Conservation (phyloP, 2,797 vertebrate genomes). For the Falco naumanni region DNA sequence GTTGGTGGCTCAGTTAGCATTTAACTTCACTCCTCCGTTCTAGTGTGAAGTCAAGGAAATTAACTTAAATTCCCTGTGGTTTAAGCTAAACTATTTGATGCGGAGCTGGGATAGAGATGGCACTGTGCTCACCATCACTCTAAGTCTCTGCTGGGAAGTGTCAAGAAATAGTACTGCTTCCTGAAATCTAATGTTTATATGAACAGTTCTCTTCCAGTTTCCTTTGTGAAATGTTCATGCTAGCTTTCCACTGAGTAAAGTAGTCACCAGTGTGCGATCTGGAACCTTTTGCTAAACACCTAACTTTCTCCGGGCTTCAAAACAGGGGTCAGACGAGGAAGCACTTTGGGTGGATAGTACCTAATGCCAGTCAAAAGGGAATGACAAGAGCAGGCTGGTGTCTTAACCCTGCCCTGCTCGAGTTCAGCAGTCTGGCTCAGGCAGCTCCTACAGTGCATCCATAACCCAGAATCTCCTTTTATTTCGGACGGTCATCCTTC, state of each 20-base stretch:
- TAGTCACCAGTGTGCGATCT: not conserved
- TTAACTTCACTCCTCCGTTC: not conserved
- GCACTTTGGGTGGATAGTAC: not conserved
- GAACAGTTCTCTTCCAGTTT: not conserved
- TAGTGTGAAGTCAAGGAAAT: not conserved
- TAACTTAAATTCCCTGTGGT: not conserved
- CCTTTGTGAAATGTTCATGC: not conserved
- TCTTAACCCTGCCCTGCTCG: not conserved
- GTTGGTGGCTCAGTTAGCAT: not conserved
- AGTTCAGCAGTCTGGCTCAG: accelerated
- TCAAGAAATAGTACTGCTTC: not conserved
- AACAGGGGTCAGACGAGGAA: not conserved
- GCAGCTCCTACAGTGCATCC: not conserved
- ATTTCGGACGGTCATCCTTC: not conserved
- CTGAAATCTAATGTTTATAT: not conserved
- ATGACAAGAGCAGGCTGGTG: not conserved
- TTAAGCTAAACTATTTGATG: not conserved
- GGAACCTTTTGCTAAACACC: not conserved
- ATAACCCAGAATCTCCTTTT: not conserved
- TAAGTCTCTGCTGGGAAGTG: not conserved
- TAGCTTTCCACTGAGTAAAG: not conserved
- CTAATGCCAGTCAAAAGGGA: not conserved
- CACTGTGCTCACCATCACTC: not conserved
- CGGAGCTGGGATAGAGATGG: not conserved
- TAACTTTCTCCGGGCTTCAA: not conserved